Evolutionary conservation across 1,140 invertebrate genomes (phyloP), one percentile per base, ranked within the genome.

Genomic region (Drosophila parvula): DNA sequence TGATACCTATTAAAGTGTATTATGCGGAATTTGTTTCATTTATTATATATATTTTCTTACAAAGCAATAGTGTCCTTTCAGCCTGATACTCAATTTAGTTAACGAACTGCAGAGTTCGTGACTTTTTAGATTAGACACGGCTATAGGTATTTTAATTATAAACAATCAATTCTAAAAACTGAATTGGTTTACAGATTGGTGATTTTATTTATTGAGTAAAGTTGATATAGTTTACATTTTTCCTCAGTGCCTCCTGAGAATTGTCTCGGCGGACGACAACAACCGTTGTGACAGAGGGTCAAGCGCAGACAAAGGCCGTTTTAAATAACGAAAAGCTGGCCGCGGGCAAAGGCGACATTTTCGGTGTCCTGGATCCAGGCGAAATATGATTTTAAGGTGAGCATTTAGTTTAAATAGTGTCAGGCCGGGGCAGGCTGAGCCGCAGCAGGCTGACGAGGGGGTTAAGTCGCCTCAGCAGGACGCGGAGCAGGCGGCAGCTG

Each of bases 291-390:
- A 78, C 75, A 78, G 68, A 78, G 78, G 81, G 81, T 85, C 81
- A 85, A 85, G 82, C 76, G 53, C 79, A 88, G 83, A 88, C 79
- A 86, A 86, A 83, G 84, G 76, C 67, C 48, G 60, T 55, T 88
- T 83, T 88, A 88, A 86, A 83, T 86, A 86, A 86, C 81, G 71
- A 88, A 89, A 89, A 78, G 28, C 60, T 74, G 62, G 83, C 75
- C 79, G 58, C 79, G 47, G 74, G 63, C 61, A 56, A 40, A 41
- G 40, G 44, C 61, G 47, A 69, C 55, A 78, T 61, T 69, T 61
- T 63, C 65, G 45, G 82, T 48, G 63, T 32, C 56, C 36, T 30
- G 45, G 36, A 55, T 55, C 41, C 68, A 34, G 73, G 32, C 22
- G 9, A n/a, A 75, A 75, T 65, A 43, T 75, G 68, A 74, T 71